phyloP scores from a whole-genome alignment of 2,888 invertebrate species.

The Caenorhabditis uteleia region DNA sequence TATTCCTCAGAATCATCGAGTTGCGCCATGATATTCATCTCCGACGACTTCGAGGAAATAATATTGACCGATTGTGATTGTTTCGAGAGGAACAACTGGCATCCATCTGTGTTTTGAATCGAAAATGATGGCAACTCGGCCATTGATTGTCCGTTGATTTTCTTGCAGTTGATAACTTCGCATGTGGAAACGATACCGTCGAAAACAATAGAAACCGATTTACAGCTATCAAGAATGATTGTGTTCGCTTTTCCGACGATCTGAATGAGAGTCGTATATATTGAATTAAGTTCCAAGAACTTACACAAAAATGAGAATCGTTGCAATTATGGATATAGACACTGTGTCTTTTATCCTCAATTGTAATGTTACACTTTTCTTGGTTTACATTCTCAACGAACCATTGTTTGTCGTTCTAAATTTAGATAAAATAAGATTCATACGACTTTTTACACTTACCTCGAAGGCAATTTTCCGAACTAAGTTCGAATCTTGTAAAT shows the following conservation, averaged over 20 bases:
- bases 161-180: constrained; percentile 97
- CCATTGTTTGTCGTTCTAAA: constrained; percentile 94
- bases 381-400: constrained; percentile 76
- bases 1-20: constrained; percentile 80
- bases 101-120: constrained; percentile 97
- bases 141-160: constrained; percentile 88
- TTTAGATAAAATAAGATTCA: neutral
- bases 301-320: constrained; percentile 81
- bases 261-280: constrained; percentile 8
- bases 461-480: neutral
- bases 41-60: constrained; percentile 89
- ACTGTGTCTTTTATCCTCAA: constrained; percentile 95
- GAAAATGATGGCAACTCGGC: constrained; percentile 93
- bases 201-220: constrained; percentile 91
- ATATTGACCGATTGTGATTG: constrained; percentile 87
- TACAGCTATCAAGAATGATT: constrained; percentile 92
- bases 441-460: neutral
- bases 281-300: neutral
- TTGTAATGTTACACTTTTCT: constrained; percentile 84
- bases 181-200: constrained; percentile 91
- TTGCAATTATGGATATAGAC: constrained; percentile 93
- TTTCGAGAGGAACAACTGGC: constrained; percentile 89
- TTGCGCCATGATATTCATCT: constrained; percentile 93
- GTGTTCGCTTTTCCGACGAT: constrained; percentile 84
- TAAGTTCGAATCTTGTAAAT: neutral